Evolutionary conservation across 2,888 invertebrate species (phyloP).

Genomic region (Limnephilus auricula): DNA sequence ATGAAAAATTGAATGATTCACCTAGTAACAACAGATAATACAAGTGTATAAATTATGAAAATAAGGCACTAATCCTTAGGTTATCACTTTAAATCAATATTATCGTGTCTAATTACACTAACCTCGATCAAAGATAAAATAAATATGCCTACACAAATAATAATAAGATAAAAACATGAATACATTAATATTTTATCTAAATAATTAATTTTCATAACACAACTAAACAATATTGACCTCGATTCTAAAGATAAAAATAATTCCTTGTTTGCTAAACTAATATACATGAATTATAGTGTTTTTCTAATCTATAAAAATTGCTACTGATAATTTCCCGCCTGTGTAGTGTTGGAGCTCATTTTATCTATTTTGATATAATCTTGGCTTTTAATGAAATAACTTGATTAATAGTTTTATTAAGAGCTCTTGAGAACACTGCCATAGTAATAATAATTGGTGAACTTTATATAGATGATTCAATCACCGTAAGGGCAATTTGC

Average conservation of each 20-base stretch:
- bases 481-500: too few relatives aligned
- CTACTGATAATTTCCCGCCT: not conserved
- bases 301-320: not conserved
- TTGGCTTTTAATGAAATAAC: too few relatives aligned
- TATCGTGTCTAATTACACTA: not conserved
- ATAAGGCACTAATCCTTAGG: not conserved
- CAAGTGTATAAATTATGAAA: not conserved
- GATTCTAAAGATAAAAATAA: not conserved
- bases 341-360: not conserved
- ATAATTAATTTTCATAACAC: not conserved
- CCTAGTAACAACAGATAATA: not conserved
- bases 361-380: too few relatives aligned
- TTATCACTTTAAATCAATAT: too few relatives aligned
- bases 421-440: too few relatives aligned
- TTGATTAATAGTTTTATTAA: too few relatives aligned
- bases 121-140: not conserved
- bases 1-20: too few relatives aligned
- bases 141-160: not conserved
- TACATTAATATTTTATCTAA: not conserved
- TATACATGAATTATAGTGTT: not conserved
- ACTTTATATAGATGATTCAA: too few relatives aligned
- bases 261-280: not conserved
- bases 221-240: not conserved
- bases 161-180: not conserved
- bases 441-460: too few relatives aligned